Conservation (phyloP, 2,797 vertebrate species). For the Enteromius mattozi region DNA sequence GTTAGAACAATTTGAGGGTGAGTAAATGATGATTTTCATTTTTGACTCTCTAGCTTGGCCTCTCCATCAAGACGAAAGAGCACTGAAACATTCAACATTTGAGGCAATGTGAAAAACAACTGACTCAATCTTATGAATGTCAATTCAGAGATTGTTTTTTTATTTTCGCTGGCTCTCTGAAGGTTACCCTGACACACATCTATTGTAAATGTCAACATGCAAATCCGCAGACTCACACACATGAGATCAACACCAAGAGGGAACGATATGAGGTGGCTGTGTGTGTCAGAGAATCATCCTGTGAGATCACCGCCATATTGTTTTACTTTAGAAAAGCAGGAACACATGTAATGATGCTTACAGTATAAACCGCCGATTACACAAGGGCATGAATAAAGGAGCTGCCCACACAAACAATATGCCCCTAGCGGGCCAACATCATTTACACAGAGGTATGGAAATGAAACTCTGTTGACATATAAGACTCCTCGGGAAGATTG, state of each 20-base stretch:
- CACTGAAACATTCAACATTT: background rate
- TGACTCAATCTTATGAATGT: slow-evolving; percentile 43
- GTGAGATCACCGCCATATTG: slow-evolving; percentile 30
- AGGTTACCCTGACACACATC: slow-evolving; percentile 50
- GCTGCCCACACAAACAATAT: slow-evolving; percentile 27
- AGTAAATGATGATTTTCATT: background rate
- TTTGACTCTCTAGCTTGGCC: background rate
- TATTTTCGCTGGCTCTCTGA: slow-evolving; percentile 35
- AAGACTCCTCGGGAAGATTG: background rate
- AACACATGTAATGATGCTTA: slow-evolving; percentile 25
- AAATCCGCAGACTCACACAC: slow-evolving; percentile 35
- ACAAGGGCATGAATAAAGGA: background rate
- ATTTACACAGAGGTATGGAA: slow-evolving; percentile 19
- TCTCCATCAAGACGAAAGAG: background rate
- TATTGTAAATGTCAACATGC: slow-evolving; percentile 58
- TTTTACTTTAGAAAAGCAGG: slow-evolving; percentile 35
- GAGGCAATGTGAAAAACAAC: slow-evolving; percentile 24
- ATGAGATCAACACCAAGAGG: slow-evolving; percentile 43
- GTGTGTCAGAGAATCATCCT: slow-evolving; percentile 26
- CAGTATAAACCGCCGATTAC: background rate
- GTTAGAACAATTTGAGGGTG: background rate
- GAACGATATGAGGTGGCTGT: slow-evolving; percentile 35
- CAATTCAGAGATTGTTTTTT: slow-evolving; percentile 46
- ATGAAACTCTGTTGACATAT: slow-evolving; percentile 27
- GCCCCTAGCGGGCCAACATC: slow-evolving; percentile 11